Evolutionary conservation across 1,140 invertebrate species (phyloP).

Genomic region (Matsumurasca onukii): DNA sequence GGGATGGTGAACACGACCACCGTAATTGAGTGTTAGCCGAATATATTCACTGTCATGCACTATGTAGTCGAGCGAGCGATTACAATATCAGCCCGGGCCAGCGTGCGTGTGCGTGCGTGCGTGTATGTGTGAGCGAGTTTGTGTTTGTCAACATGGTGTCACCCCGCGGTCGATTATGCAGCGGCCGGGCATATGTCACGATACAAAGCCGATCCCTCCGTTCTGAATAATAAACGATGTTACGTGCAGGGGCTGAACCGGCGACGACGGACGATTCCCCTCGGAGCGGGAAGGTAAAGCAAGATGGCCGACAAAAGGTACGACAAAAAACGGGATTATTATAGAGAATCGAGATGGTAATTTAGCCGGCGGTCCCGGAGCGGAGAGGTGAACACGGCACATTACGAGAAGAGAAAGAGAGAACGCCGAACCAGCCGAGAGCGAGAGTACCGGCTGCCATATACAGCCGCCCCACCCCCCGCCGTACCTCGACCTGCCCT

Average conservation of each 20-base stretch:
- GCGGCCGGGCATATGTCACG: constrained; percentile 7
- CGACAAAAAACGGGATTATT: constrained; percentile 25
- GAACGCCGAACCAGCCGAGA: not conserved
- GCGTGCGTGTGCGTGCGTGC: not conserved
- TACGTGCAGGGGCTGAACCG: too few relatives aligned
- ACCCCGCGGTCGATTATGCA: not conserved
- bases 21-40: not conserved
- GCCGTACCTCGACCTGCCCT: not conserved
- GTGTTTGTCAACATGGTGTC: constrained; percentile 7
- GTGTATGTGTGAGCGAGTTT: not conserved
- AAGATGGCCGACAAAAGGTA: constrained; percentile 23
- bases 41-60: constrained; percentile 23
- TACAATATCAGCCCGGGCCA: not conserved
- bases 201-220: constrained; percentile 12
- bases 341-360: constrained; percentile 23
- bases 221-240: constrained; percentile 14
- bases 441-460: not conserved
- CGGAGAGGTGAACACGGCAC: too few relatives aligned
- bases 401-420: constrained; percentile 2
- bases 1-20: too few relatives aligned
- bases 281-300: not conserved
- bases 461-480: not conserved
- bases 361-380: not conserved
- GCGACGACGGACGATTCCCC: not conserved
- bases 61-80: not conserved